Evolutionary conservation across 2,797 vertebrate species (phyloP).

Genomic region (Odontamblyopus lacepedii): DNA sequence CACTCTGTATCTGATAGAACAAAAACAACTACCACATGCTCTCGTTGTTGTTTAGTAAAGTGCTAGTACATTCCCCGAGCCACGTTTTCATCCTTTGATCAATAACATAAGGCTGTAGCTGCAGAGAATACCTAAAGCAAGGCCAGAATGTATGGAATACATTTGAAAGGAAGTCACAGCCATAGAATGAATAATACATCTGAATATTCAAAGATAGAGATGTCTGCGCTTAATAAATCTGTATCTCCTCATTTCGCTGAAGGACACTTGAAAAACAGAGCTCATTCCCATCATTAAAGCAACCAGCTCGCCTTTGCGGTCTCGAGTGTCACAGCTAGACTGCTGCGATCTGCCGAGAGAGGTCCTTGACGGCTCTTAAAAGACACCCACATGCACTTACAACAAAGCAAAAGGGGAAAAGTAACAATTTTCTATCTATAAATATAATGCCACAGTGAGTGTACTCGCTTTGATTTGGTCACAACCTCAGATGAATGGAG

Average conservation of each 20-base stretch:
- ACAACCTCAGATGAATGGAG: background rate
- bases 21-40: background rate
- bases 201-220: background rate
- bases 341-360: background rate
- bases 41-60: background rate
- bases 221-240: background rate
- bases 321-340: background rate
- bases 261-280: conserved; percentile 6
- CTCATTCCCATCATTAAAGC: conserved; percentile 1
- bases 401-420: background rate
- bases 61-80: background rate
- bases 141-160: background rate
- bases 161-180: background rate
- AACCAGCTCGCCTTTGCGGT: background rate
- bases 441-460: background rate
- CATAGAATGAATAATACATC: background rate
- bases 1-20: background rate
- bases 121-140: background rate
- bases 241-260: background rate
- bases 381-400: background rate
- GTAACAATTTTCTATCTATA: background rate
- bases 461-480: background rate
- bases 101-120: background rate
- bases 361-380: background rate
- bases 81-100: background rate